phyloP scores from a whole-genome alignment of 1,140 invertebrate genomes.

The Magallana angulata region DNA sequence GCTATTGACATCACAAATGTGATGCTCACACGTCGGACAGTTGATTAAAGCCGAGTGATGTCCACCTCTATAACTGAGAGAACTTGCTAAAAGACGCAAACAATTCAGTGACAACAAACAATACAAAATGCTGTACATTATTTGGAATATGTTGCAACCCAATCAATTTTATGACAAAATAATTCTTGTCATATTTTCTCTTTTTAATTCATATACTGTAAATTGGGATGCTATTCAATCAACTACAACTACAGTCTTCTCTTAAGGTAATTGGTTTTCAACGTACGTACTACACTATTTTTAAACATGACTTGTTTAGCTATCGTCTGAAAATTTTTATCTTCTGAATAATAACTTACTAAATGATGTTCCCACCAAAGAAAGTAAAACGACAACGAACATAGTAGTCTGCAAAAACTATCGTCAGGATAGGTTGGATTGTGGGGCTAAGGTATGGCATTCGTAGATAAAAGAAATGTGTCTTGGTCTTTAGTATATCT shows the following conservation, averaged over 20 bases:
- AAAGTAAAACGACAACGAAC: not conserved
- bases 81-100: not conserved
- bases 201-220: too few relatives aligned
- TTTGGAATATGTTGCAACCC: too few relatives aligned
- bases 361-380: not conserved
- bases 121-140: too few relatives aligned
- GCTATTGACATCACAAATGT: not conserved
- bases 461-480: not conserved
- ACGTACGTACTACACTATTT: too few relatives aligned
- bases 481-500: not conserved
- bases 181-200: too few relatives aligned
- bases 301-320: too few relatives aligned
- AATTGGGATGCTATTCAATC: too few relatives aligned
- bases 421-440: not conserved
- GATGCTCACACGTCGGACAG: not conserved
- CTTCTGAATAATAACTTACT: not conserved
- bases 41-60: not conserved
- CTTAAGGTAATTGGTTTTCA: too few relatives aligned
- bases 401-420: not conserved
- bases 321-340: too few relatives aligned
- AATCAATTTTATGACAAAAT: too few relatives aligned
- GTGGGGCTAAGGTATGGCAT: not conserved
- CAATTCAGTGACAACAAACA: too few relatives aligned
- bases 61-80: not conserved
- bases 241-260: too few relatives aligned